Percentiles rank a stretch among this genome's conserved stretches.
Evolutionary conservation across 2,888 invertebrate genomes (phyloP).

Genomic region (Troglohyphantes excavatus): DNA sequence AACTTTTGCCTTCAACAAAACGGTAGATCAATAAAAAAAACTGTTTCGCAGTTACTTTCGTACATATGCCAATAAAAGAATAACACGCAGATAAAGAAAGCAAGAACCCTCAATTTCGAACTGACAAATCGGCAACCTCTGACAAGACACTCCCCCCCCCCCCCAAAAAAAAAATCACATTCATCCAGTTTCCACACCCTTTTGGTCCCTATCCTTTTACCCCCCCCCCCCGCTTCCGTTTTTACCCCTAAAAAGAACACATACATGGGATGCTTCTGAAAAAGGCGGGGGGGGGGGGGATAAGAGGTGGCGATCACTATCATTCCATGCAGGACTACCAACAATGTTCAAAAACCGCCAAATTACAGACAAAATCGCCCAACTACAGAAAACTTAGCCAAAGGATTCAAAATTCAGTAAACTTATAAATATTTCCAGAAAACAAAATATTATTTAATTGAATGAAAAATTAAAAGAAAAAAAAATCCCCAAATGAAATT

Average conservation of each 20-base stretch:
- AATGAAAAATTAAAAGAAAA: too few relatives aligned
- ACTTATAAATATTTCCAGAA: too few relatives aligned
- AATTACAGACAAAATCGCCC: too few relatives aligned
- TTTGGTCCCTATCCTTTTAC: neutral
- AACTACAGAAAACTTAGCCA: too few relatives aligned
- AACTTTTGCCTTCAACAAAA: too few relatives aligned
- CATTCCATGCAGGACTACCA: neutral
- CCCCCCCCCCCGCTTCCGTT: neutral
- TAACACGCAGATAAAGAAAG: slow-evolving; percentile 34
- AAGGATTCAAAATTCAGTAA: too few relatives aligned
- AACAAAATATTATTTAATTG: too few relatives aligned
- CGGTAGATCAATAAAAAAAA: too few relatives aligned
- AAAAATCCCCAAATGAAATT: too few relatives aligned
- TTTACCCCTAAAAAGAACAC: neutral
- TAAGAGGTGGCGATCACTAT: slow-evolving; percentile 58
- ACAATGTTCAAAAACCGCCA: too few relatives aligned
- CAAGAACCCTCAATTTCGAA: slow-evolving; percentile 39
- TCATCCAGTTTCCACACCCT: neutral
- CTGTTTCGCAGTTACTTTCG: too few relatives aligned
- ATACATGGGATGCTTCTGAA: neutral
- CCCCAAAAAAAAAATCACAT: slow-evolving; percentile 57
- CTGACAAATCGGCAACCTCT: slow-evolving; percentile 52
- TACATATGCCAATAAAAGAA: slow-evolving; percentile 25
- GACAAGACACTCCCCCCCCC: slow-evolving; percentile 58
- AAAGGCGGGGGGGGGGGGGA: neutral